phyloP scores from a whole-genome alignment of 2,113 vertebrate genomes.

The Aphelocoma coerulescens region DNA sequence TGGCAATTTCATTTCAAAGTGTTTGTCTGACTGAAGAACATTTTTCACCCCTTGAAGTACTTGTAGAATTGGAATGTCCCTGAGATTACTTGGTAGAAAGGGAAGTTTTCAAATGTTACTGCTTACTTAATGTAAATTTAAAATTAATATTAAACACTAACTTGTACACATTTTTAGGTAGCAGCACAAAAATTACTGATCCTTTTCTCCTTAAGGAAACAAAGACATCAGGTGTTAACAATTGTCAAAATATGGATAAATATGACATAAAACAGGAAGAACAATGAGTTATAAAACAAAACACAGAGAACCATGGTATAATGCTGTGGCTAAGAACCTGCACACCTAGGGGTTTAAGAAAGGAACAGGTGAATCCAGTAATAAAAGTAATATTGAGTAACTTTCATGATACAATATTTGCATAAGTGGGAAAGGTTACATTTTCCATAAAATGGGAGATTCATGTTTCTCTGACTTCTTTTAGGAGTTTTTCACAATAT shows the following conservation, averaged over 20 bases:
- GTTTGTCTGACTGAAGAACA: background rate
- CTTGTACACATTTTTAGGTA: background rate
- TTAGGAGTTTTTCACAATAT: background rate
- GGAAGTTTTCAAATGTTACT: background rate
- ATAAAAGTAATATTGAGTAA: background rate
- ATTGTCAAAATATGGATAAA: background rate
- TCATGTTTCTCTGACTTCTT: background rate
- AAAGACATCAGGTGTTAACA: background rate
- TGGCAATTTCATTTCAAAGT: background rate
- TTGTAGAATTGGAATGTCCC: background rate
- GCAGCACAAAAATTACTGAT: background rate
- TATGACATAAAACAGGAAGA: background rate
- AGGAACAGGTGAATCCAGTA: background rate
- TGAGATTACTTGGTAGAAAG: background rate
- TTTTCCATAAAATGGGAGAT: background rate
- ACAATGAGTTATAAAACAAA: background rate
- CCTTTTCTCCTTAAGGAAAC: background rate
- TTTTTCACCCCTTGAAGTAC: background rate
- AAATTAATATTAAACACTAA: background rate
- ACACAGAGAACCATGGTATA: background rate
- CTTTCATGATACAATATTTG: background rate
- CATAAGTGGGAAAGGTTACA: background rate
- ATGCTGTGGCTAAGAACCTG: background rate
- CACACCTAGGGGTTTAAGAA: background rate
- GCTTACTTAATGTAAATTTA: background rate